Evolutionary conservation across 2,113 vertebrate species (phyloP).

Genomic region (Numenius arquata): DNA sequence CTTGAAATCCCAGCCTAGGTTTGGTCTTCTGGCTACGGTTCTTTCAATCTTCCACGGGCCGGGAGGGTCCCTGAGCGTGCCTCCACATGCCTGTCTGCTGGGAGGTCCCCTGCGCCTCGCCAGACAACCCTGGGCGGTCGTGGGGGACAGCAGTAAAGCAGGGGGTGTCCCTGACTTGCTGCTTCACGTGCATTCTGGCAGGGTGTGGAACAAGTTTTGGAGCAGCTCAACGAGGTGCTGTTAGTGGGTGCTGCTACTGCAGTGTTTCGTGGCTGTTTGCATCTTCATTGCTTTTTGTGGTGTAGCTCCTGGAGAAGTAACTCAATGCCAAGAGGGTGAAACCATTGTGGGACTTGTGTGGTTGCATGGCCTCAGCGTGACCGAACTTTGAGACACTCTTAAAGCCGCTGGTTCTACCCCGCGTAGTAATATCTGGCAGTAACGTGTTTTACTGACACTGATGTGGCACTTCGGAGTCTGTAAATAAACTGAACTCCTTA

Average conservation of each 20-base stretch:
- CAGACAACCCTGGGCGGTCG: no score
- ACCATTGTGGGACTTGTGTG: rapidly evolving
- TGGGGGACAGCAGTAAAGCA: not conserved
- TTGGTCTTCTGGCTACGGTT: not conserved
- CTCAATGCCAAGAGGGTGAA: not conserved
- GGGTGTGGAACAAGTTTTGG: rapidly evolving
- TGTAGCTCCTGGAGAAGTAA: not conserved
- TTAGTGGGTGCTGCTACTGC: not conserved
- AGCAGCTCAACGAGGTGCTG: not conserved
- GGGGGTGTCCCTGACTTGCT: not conserved
- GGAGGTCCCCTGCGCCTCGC: rapidly evolving
- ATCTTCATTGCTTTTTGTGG: not conserved
- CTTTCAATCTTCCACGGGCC: rapidly evolving
- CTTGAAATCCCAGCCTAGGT: not conserved
- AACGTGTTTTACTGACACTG: not conserved
- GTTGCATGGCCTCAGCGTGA: rapidly evolving
- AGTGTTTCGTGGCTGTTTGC: not conserved
- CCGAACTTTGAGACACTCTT: not conserved
- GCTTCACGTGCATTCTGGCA: rapidly evolving
- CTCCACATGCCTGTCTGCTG: rapidly evolving
- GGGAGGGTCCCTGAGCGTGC: rapidly evolving
- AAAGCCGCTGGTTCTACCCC: rapidly evolving
- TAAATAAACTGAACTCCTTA: not conserved
- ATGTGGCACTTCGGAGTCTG: not conserved
- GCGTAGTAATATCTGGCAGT: not conserved